Conservation (phyloP, 2,113 vertebrate genomes). For the Loxodonta africana region DNA sequence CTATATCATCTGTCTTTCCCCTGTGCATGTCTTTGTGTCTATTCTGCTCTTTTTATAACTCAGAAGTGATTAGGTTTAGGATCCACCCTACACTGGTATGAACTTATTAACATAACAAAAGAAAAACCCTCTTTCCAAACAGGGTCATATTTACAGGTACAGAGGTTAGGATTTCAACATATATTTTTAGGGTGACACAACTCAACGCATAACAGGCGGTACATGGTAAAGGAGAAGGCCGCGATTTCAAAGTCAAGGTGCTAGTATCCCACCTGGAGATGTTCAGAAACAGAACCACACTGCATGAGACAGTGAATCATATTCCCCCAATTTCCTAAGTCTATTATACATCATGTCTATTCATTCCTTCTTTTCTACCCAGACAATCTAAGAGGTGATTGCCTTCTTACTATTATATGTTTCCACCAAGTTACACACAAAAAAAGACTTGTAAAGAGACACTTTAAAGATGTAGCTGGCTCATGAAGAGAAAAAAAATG, state of each 20-base stretch:
- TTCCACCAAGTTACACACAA: conserved; percentile 21
- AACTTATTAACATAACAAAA: background rate
- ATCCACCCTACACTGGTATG: background rate
- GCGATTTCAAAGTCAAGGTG: background rate
- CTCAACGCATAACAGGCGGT: background rate
- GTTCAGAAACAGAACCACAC: conserved; percentile 27
- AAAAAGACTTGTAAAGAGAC: conserved; percentile 18
- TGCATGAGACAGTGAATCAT: conserved; percentile 18
- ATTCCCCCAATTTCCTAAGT: conserved; percentile 49
- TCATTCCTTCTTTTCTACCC: conserved; percentile 69
- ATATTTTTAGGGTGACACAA: background rate
- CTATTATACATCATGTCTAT: conserved; percentile 60
- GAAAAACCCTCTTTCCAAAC: background rate
- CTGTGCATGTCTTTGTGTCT: background rate
- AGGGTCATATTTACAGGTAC: background rate
- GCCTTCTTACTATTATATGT: conserved; percentile 35
- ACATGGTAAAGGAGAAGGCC: background rate
- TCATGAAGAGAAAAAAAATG: background rate
- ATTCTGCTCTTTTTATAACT: background rate
- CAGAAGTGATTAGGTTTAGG: background rate
- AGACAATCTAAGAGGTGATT: conserved; percentile 66
- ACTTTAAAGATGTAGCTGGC: conserved; percentile 43
- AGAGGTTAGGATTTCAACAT: background rate
- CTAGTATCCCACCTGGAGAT: background rate
- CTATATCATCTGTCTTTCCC: background rate